Evolutionary conservation across 2,888 invertebrate genomes (phyloP).

Genomic region (Autographa gamma): DNA sequence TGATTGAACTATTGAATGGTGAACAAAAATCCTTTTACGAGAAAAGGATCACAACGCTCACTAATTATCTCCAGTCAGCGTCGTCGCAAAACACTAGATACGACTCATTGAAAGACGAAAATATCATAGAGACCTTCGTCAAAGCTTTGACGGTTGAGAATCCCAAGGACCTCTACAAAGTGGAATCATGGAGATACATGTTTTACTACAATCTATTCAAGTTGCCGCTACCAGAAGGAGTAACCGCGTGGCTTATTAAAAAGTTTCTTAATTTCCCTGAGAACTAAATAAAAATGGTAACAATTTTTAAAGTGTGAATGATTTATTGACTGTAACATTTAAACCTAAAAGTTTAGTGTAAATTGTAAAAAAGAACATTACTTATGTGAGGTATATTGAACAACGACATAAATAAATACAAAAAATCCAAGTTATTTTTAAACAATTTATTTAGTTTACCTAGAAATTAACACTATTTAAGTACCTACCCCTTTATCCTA

Average conservation of each 20-base stretch:
- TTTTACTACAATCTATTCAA: slow-evolving; percentile 91
- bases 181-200: slow-evolving; percentile 91
- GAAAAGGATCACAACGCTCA: slow-evolving; percentile 90
- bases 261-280: slow-evolving; percentile 91
- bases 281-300: slow-evolving; percentile 36
- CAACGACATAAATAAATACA: too few species aligned
- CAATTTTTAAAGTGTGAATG: neutral
- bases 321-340: neutral
- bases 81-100: slow-evolving; percentile 78
- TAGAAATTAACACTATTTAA: too few species aligned
- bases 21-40: slow-evolving; percentile 91
- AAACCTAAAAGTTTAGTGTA: too few species aligned
- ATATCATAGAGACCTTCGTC: slow-evolving; percentile 90
- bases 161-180: slow-evolving; percentile 91
- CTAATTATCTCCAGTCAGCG: slow-evolving; percentile 87
- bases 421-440: too few species aligned
- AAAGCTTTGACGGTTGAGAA: slow-evolving; percentile 89
- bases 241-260: slow-evolving; percentile 90
- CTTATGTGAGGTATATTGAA: too few species aligned
- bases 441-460: too few species aligned
- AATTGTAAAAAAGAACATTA: too few species aligned
- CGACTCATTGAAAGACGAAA: slow-evolving; percentile 86
- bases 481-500: too few species aligned
- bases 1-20: slow-evolving; percentile 90
- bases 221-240: slow-evolving; percentile 86